Conservation (phyloP, 2,797 vertebrate species). For the Tarsius wallacei region DNA sequence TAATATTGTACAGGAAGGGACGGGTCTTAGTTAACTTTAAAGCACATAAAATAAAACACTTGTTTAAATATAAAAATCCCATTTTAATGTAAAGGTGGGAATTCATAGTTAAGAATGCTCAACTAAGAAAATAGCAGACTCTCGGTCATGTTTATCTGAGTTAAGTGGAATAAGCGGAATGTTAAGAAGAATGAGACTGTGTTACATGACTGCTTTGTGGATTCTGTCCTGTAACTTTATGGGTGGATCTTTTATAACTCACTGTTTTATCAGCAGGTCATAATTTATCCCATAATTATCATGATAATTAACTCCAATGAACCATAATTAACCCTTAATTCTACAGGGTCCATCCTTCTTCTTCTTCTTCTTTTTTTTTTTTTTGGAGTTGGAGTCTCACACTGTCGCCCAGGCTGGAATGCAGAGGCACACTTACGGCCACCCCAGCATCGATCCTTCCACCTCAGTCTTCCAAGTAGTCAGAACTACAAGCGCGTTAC, state of each 20-base stretch:
- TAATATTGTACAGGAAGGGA: not conserved
- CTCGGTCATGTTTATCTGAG: not conserved
- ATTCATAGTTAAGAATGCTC: not conserved
- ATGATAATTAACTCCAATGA: conserved; percentile 2
- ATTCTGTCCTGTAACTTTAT: not conserved
- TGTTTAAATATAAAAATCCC: not conserved
- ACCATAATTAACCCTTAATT: not conserved
- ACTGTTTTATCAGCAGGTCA: not conserved
- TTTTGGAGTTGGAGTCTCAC: too few species aligned
- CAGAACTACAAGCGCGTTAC: too few species aligned
- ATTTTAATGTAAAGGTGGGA: not conserved
- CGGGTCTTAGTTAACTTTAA: not conserved
- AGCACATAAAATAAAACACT: not conserved
- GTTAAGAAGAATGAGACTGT: not conserved
- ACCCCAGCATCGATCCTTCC: too few species aligned
- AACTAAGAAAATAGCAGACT: not conserved
- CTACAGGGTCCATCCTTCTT: not conserved
- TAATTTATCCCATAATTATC: not conserved
- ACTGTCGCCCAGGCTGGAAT: too few species aligned
- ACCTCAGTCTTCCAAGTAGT: too few species aligned
- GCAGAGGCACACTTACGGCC: too few species aligned
- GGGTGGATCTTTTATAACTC: not conserved
- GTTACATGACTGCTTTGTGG: not conserved
- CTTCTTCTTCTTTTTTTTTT: too few species aligned
- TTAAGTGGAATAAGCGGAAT: not conserved